These are phyloP conservation scores for Trichopria drosophilae DNA, from an alignment of 2,888 invertebrate genomes.

Conservation along the genomic window DNA sequence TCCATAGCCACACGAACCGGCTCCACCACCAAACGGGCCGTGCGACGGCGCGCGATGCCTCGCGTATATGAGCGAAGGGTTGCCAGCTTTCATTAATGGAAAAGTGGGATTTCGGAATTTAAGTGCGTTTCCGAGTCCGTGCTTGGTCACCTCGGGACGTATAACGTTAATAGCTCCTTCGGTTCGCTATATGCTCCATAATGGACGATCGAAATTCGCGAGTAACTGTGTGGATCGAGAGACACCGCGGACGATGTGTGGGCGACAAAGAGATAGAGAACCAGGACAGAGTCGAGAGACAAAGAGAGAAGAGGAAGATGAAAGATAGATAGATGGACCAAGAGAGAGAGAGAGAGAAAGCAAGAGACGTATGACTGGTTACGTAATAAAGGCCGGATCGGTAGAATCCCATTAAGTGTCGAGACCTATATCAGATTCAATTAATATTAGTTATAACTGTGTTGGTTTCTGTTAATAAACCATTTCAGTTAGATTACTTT, in stretches of 20 bases:
- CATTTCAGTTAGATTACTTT: too few species aligned
- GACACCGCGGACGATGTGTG: not conserved
- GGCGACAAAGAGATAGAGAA: conserved; percentile 5
- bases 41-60: conserved; percentile 27
- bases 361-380: too few species aligned
- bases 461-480: too few species aligned
- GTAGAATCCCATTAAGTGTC: too few species aligned
- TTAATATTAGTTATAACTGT: too few species aligned
- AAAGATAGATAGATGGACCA: too few species aligned
- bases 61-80: conserved; percentile 44
- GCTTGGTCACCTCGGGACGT: conserved; percentile 28
- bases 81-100: conserved; percentile 51
- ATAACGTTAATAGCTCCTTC: conserved; percentile 41
- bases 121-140: conserved; percentile 52
- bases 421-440: too few species aligned
- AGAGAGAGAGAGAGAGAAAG: too few species aligned
- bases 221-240: conserved; percentile 9
- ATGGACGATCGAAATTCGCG: conserved; percentile 41
- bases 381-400: too few species aligned
- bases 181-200: conserved; percentile 29
- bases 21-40: conserved; percentile 34
- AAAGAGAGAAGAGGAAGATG: too few species aligned
- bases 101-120: conserved; percentile 54
- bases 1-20: conserved; percentile 12
- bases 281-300: not conserved